Evolutionary conservation across 1,140 invertebrate genomes (phyloP).

Genomic region (Zaprionus capensis): DNA sequence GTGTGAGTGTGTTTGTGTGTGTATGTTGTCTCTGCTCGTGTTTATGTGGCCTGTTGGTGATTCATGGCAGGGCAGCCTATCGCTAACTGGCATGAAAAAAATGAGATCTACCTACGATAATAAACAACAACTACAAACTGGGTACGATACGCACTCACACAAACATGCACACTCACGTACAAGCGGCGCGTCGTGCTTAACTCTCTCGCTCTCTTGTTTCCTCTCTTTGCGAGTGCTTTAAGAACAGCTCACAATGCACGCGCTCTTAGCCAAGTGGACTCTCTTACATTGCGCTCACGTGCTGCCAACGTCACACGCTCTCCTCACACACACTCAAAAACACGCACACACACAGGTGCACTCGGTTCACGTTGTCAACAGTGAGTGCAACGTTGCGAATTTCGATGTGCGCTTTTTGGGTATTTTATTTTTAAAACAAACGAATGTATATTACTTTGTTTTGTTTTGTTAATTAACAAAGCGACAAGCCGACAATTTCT

Average conservation of each 20-base stretch:
- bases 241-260: conserved; percentile 14
- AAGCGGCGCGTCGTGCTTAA: conserved; percentile 29
- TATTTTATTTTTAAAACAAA: conserved; percentile 66
- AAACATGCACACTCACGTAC: neutral
- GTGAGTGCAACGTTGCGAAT: conserved; percentile 78
- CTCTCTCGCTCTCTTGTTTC: neutral
- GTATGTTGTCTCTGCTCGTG: neutral
- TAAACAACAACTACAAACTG: conserved; percentile 25
- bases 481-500: conserved; percentile 29
- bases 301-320: conserved; percentile 39
- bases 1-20: conserved; percentile 7
- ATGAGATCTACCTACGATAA: conserved; percentile 24
- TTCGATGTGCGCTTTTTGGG: conserved; percentile 47
- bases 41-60: conserved; percentile 10
- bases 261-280: conserved; percentile 33
- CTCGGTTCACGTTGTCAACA: conserved; percentile 54
- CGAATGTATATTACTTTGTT: conserved; percentile 16
- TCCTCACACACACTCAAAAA: conserved; percentile 12
- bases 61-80: conserved; percentile 29
- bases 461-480: conserved; percentile 60
- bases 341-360: conserved; percentile 44
- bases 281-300: conserved; percentile 58
- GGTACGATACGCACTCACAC: neutral
- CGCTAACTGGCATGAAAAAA: conserved; percentile 20
- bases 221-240: conserved; percentile 27